Evolutionary conservation across 2,113 vertebrate genomes (phyloP).

Genomic region (Labrus mixtus): DNA sequence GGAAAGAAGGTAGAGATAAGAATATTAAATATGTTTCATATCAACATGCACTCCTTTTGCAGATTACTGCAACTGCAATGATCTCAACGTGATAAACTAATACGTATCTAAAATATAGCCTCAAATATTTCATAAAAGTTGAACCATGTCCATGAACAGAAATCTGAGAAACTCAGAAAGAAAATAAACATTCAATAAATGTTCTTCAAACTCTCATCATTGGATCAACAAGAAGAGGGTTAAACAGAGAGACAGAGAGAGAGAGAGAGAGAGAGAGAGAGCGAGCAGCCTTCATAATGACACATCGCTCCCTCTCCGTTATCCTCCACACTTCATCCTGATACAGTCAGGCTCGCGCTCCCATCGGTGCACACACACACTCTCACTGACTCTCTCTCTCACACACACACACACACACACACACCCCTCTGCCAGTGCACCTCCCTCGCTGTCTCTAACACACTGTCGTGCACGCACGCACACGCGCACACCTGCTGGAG

Average conservation of each 20-base stretch:
- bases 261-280: slow-evolving; percentile 23
- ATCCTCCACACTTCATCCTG: slow-evolving; percentile 51
- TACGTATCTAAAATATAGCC: too few relatives aligned
- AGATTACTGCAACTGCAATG: too few relatives aligned
- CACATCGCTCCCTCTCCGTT: slow-evolving; percentile 48
- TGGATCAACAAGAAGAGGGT: slow-evolving; percentile 57
- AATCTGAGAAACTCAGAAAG: not conserved
- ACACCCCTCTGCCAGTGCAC: not conserved
- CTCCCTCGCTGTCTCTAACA: not conserved
- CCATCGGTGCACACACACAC: slow-evolving; percentile 23
- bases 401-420: slow-evolving; percentile 4
- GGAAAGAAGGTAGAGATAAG: too few relatives aligned
- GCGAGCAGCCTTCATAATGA: slow-evolving; percentile 46
- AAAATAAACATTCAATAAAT: too few relatives aligned
- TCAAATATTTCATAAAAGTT: too few relatives aligned
- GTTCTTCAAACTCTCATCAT: slow-evolving; percentile 25
- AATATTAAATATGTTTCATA: too few relatives aligned
- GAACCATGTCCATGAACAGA: not conserved
- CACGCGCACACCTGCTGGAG: slow-evolving; percentile 26
- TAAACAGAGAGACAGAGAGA: slow-evolving; percentile 17
- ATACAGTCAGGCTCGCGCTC: slow-evolving; percentile 45
- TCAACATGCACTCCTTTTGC: too few relatives aligned
- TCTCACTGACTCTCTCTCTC: not conserved
- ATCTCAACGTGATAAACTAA: too few relatives aligned
- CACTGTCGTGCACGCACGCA: not conserved